Conservation (phyloP, 2,888 invertebrate genomes). For the Lacanobia oleracea region DNA sequence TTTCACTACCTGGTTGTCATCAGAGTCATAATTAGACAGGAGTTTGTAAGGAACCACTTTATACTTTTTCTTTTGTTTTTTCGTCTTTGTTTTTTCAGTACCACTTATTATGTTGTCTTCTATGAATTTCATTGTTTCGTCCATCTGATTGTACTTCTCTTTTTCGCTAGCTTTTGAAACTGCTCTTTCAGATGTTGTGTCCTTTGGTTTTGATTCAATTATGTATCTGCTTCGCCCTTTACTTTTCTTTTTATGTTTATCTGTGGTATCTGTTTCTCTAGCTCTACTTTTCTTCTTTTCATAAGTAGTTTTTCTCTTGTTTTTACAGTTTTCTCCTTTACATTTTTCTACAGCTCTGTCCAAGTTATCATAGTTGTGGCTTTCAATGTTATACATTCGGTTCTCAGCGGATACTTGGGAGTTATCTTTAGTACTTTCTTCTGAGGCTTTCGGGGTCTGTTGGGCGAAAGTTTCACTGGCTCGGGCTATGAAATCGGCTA, state of each 20-base stretch:
- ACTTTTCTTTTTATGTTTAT: not conserved
- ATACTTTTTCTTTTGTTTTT: not conserved
- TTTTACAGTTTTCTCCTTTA: not conserved
- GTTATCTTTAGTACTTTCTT: slow-evolving; percentile 55
- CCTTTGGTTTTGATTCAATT: not conserved
- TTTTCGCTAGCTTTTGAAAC: not conserved
- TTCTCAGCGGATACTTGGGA: slow-evolving; percentile 42
- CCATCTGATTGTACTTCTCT: not conserved
- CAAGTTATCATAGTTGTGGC: not conserved
- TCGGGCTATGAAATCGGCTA: slow-evolving; percentile 69
- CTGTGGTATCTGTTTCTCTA: not conserved
- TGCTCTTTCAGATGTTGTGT: not conserved
- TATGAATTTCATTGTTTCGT: not conserved
- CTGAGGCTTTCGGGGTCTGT: slow-evolving; percentile 37
- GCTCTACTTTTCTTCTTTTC: not conserved
- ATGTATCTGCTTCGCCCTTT: slow-evolving; percentile 25
- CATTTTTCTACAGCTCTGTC: not conserved
- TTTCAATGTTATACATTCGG: not conserved
- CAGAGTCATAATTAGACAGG: not conserved
- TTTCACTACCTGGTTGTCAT: slow-evolving; percentile 53
- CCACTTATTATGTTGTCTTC: not conserved
- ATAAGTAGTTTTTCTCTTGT: accelerated
- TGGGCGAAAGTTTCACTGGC: slow-evolving; percentile 47
- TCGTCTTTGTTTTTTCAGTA: not conserved
- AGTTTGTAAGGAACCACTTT: not conserved